Conservation (phyloP, 1,140 invertebrate genomes). For the Whitmania pigra region DNA sequence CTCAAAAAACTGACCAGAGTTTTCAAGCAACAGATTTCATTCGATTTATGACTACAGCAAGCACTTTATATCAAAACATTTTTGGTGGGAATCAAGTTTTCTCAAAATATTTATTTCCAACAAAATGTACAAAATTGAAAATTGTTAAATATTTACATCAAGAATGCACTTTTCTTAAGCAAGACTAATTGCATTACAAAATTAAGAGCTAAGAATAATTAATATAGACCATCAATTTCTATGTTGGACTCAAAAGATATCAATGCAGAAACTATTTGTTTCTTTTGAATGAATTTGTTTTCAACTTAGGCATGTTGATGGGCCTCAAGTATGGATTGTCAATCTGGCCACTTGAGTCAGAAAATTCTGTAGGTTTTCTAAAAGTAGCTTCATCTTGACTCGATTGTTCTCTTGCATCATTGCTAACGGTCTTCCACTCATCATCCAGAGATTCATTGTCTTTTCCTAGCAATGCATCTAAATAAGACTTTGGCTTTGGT, state of each 20-base stretch:
- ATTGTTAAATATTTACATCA: slow-evolving; percentile 6
- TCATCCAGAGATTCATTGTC: slow-evolving; percentile 90
- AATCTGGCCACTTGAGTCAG: slow-evolving; percentile 36
- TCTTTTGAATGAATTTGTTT: slow-evolving; percentile 1
- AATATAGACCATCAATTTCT: not conserved
- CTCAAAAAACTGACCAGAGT: no score
- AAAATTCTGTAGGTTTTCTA: slow-evolving; percentile 27
- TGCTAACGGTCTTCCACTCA: slow-evolving; percentile 50
- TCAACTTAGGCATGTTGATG: slow-evolving; percentile 53
- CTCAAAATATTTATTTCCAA: no score
- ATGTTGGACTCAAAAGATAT: not conserved
- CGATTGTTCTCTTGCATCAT: slow-evolving; percentile 4
- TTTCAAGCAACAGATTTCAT: no score
- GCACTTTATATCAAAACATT: no score
- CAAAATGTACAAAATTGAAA: not conserved
- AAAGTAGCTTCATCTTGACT: not conserved
- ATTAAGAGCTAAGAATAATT: not conserved
- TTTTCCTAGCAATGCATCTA: slow-evolving; percentile 71
- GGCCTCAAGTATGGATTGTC: slow-evolving; percentile 76
- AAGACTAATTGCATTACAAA: not conserved
- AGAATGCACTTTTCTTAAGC: not conserved
- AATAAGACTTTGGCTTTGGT: slow-evolving; percentile 64
- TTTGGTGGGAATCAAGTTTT: no score
- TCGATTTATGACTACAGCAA: no score
- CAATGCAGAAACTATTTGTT: not conserved